A percentile compares a stretch with the other conserved stretches of the same genome.
Conservation (phyloP, 2,797 vertebrate species). For the Glyptemys insculpta region DNA sequence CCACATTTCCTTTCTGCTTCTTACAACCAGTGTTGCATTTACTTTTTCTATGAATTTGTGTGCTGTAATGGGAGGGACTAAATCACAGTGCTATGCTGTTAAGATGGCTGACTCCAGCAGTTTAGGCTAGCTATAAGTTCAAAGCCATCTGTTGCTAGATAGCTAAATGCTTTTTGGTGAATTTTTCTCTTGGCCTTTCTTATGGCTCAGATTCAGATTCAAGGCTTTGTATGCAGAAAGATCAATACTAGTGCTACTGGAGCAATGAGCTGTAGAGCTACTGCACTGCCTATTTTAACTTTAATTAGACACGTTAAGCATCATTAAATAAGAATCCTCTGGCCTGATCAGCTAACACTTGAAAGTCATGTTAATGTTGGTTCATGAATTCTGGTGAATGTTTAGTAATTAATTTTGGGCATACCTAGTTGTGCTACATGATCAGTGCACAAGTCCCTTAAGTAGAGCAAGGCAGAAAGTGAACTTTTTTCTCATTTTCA, state of each 20-base stretch:
- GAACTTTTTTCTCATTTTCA: background rate
- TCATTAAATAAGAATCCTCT: constrained; percentile 59
- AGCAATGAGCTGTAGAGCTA: constrained; percentile 13
- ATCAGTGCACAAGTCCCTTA: background rate
- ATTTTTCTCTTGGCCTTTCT: constrained; percentile 39
- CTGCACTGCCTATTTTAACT: constrained; percentile 52
- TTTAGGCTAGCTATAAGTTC: background rate
- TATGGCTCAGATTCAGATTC: constrained; percentile 47
- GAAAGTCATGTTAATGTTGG: constrained; percentile 46
- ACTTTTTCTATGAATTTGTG: background rate
- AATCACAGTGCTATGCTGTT: background rate
- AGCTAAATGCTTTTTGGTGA: background rate
- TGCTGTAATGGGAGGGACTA: background rate
- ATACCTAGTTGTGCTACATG: background rate
- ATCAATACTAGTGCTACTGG: constrained; percentile 30
- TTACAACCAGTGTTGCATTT: background rate
- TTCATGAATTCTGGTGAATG: constrained; percentile 50
- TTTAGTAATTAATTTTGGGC: constrained; percentile 28
- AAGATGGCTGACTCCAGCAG: background rate
- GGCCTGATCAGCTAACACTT: constrained; percentile 40
- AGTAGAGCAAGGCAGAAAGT: background rate
- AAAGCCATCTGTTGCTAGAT: accelerated
- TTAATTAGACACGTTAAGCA: constrained; percentile 52
- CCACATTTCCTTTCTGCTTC: background rate
- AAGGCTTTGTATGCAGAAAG: background rate